Base-by-base conservation (phyloP, 2,888 invertebrate species). In the Agonum fuliginosum region DNA sequence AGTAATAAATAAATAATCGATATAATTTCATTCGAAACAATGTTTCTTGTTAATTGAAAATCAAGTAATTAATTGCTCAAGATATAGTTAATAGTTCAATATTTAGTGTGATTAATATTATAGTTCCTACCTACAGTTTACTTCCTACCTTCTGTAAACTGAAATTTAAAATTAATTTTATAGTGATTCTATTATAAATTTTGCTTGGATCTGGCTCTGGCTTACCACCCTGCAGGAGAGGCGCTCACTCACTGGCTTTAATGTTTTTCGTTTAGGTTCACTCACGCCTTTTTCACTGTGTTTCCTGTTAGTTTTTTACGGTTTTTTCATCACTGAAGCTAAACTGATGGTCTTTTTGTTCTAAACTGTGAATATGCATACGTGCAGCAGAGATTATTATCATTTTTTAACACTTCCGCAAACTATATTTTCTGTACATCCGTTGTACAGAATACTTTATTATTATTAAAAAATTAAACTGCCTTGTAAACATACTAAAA, bases 261-360 rank as follows among this genome's bases (percentile, higher is more conserved):
- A 67, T 67, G 67, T 67, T 67, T 54, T 67, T 67, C 34, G 41
- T 65, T 65, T 34, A 54, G 54, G 54, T 54, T 54, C 58, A 62
- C 58, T 62, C 58, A 30, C 58, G 58, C 58, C 58, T 62, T 62
- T 62, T 62, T 62, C 58, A 62, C 30, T 62, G 27, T 19, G 27
- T 30, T 62, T 62, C 58, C 58, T 62, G 30, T 30, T 62, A 62
- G 58, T 62, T 62, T 17, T 30, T 62, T 62, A 30, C 58, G 30
- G 30, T 62, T 14, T 62, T 62, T 62, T 54, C 30, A 62, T 62
- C 58, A 30, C 12, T 62, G 30, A 30, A 30, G 58, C 58, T 30
- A 62, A 62, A 62, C 58, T 27, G 58, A 62, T 30, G 58, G 34
- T 62, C 58, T 62, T 62, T 62, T 62, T 54, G 54, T 62, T 62